These are phyloP conservation scores for Halcyon smyrnensis DNA, from an alignment of 2,797 vertebrate genomes.

Conservation along the genomic window DNA sequence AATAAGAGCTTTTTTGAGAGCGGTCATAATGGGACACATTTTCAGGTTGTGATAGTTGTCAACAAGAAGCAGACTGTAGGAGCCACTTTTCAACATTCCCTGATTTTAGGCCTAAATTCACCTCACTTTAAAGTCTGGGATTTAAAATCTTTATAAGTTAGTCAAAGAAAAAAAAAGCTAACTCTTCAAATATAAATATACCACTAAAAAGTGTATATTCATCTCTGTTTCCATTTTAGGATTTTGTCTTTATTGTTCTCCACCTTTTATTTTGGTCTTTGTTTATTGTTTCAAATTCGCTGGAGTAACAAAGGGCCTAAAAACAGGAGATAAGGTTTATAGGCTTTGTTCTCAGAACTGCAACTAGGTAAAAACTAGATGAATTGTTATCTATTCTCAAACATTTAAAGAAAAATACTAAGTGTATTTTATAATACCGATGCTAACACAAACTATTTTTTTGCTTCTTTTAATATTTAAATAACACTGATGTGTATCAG, in stretches of 20 bases:
- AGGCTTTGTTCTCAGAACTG: background rate
- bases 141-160: background rate
- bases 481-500: background rate
- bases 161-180: background rate
- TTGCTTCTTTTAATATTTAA: slow-evolving; percentile 31
- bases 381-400: background rate
- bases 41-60: background rate
- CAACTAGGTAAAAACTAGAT: background rate
- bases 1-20: background rate
- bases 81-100: background rate
- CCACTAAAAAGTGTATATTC: background rate
- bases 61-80: background rate
- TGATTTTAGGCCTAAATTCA: background rate
- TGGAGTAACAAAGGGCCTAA: background rate
- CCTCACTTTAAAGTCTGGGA: background rate
- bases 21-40: background rate
- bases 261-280: background rate
- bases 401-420: background rate
- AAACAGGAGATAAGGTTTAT: background rate
- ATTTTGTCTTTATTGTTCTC: background rate
- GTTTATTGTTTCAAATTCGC: slow-evolving; percentile 17
- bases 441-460: background rate
- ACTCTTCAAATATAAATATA: background rate
- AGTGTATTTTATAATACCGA: slow-evolving; percentile 1
- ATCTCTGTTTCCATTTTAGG: background rate